These are phyloP conservation scores for human DNA, from an alignment of 2,113 vertebrate species.

Conservation along the genomic window DNA sequence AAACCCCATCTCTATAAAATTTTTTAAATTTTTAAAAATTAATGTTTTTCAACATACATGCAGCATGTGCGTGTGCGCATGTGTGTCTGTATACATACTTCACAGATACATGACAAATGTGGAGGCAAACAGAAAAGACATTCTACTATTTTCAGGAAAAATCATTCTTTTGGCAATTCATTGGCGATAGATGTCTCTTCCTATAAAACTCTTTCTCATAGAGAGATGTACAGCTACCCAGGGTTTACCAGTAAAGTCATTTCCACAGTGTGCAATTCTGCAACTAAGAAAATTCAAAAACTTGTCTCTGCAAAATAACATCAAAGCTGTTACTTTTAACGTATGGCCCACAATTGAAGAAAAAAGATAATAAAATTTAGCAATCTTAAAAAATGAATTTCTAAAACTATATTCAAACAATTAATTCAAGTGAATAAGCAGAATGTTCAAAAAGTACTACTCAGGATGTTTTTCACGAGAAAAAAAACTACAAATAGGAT, in stretches of 20 bases:
- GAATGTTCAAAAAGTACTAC: background rate
- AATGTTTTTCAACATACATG: background rate
- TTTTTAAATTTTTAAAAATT: too few species aligned
- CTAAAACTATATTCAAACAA: slow-evolving; percentile 15
- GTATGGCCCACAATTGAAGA: background rate
- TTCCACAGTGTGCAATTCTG: background rate
- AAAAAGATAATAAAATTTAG: background rate
- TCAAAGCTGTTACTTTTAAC: slow-evolving; percentile 35
- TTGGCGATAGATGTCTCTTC: background rate
- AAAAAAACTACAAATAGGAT: background rate
- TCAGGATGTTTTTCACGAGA: background rate
- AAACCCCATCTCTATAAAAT: too few species aligned
- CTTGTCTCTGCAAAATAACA: slow-evolving; percentile 6
- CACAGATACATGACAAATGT: background rate
- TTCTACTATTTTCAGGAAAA: slow-evolving; percentile 48
- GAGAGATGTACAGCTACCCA: background rate
- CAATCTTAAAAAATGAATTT: background rate
- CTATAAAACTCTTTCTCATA: slow-evolving; percentile 1
- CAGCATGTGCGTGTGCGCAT: background rate
- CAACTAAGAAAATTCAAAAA: slow-evolving; percentile 37
- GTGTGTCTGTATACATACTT: background rate
- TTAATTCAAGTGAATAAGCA: slow-evolving; percentile 1
- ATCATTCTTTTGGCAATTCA: slow-evolving; percentile 18
- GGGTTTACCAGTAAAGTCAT: background rate
- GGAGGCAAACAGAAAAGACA: slow-evolving; percentile 18